phyloP scores from a whole-genome alignment of 1,140 invertebrate genomes.

The Popillia japonica region DNA sequence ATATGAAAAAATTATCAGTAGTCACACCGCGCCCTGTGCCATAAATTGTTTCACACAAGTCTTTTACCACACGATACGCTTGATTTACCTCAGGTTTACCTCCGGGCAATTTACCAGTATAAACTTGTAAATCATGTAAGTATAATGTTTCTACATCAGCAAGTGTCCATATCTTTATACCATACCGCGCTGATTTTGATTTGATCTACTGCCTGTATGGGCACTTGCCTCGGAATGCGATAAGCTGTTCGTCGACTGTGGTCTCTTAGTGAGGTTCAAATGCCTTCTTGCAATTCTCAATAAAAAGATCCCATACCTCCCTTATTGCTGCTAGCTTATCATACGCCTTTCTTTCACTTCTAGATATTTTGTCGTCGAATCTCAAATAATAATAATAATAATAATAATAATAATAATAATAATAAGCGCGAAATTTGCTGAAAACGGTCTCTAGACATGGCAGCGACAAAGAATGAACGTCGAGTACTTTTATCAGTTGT shows the following conservation, averaged over 20 bases:
- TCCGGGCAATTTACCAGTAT: constrained; percentile 16
- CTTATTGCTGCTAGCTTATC: constrained; percentile 55
- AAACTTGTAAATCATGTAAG: constrained; percentile 30
- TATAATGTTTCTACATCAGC: constrained; percentile 52
- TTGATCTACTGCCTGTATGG: constrained; percentile 59
- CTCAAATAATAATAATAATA: too few species aligned
- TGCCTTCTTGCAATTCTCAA: constrained; percentile 48
- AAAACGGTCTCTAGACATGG: too few species aligned
- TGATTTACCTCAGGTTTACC: constrained; percentile 19
- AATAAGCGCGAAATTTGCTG: too few species aligned
- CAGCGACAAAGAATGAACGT: too few species aligned
- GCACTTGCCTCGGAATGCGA: constrained; percentile 57
- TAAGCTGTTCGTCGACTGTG: constrained; percentile 58
- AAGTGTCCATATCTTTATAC: constrained; percentile 60
- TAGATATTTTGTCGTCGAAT: too few species aligned
- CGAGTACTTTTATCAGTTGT: too few species aligned
- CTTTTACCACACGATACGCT: constrained; percentile 47
- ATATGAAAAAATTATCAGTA: constrained; percentile 46
- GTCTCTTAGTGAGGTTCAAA: not conserved
- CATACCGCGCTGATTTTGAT: constrained; percentile 61
- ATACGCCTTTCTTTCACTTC: too few species aligned
- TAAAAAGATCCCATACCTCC: constrained; percentile 49
- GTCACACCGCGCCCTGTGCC: constrained; percentile 49
- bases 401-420: too few species aligned
- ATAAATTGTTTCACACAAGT: constrained; percentile 47